Percentiles rank a stretch among this genome's conserved stretches.
Conservation (phyloP, 2,888 invertebrate species). For the Amphipoea lucens region DNA sequence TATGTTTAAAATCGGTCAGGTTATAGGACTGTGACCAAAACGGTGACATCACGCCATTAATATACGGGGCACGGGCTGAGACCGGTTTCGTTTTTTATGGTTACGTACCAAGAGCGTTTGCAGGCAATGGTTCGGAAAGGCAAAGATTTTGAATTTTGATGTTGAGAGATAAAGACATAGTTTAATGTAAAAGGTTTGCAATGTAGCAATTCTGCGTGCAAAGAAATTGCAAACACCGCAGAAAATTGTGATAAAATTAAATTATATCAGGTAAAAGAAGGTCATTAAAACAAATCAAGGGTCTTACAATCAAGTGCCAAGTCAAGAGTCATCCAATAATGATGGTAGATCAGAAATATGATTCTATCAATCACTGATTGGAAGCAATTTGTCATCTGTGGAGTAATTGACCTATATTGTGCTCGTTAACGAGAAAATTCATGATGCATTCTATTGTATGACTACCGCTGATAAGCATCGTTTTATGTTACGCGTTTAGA, state of each 20-base stretch:
- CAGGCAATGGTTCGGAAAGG: conserved; percentile 32
- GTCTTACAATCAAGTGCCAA: neutral
- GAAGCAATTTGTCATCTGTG: conserved; percentile 36
- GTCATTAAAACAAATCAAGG: conserved; percentile 23
- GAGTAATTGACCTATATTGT: conserved; percentile 29
- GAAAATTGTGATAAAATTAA: neutral
- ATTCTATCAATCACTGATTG: conserved; percentile 43
- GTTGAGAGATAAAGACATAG: conserved; percentile 19
- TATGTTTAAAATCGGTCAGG: conserved; percentile 41
- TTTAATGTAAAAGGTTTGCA: neutral
- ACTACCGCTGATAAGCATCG: neutral
- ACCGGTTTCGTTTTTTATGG: conserved; percentile 70
- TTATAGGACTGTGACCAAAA: conserved; percentile 66
- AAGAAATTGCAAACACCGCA: neutral
- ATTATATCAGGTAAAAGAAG: neutral
- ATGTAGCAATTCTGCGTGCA: neutral
- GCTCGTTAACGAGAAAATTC: conserved; percentile 28
- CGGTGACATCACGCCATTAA: conserved; percentile 73
- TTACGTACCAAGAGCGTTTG: conserved; percentile 45
- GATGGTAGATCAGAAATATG: conserved; percentile 24
- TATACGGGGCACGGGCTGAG: conserved; percentile 63
- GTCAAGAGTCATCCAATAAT: conserved; percentile 20
- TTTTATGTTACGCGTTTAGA: neutral
- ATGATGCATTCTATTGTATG: conserved; percentile 13
- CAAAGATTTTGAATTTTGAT: conserved; percentile 36